Conservation (phyloP, 1,140 invertebrate species). For the Drosophila bocqueti region DNA sequence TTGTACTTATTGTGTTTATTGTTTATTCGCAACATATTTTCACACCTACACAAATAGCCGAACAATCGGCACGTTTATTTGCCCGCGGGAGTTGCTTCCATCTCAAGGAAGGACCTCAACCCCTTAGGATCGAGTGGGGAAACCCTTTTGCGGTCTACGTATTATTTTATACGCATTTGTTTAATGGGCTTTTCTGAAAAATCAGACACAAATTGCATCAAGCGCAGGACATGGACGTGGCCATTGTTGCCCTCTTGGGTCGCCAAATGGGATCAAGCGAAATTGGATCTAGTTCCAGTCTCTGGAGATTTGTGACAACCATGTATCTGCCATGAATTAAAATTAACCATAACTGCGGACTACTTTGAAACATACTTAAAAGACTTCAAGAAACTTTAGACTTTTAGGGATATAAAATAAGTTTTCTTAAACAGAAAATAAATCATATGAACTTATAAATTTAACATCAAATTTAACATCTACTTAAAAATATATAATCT, state of each 20-base stretch:
- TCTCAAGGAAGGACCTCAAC: conserved; percentile 1
- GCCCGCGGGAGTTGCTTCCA: conserved; percentile 55
- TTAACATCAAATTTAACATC: too few species aligned
- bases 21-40: conserved; percentile 82
- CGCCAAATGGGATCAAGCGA: not conserved
- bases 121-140: not conserved
- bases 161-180: conserved; percentile 38
- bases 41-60: conserved; percentile 80
- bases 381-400: accelerated
- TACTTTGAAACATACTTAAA: not conserved
- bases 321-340: not conserved
- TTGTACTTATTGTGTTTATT: conserved; percentile 56
- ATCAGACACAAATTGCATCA: conserved; percentile 13
- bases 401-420: not conserved
- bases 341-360: not conserved
- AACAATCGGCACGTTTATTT: conserved; percentile 70
- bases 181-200: conserved; percentile 55
- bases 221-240: conserved; percentile 19
- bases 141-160: conserved; percentile 45
- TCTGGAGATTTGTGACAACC: not conserved
- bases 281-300: conserved; percentile 11
- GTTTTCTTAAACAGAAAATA: not conserved
- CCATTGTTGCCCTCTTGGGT: conserved; percentile 24
- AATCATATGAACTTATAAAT: not conserved
- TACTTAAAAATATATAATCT: too few species aligned